Evolutionary conservation across 2,888 invertebrate genomes (phyloP).

Genomic region (Euproctis similis): DNA sequence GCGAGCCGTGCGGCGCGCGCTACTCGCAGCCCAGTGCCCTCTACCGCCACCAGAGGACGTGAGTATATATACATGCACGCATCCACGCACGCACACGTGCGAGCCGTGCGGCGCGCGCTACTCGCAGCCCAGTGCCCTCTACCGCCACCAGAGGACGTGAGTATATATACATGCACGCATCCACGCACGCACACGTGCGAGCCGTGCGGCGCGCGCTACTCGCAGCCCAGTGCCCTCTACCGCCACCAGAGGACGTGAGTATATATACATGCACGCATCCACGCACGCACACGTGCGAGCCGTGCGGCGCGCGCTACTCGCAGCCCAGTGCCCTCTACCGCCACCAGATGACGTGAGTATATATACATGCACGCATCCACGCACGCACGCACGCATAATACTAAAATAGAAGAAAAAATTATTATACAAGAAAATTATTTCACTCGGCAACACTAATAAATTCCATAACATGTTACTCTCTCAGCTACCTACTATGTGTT

Average conservation of each 20-base stretch:
- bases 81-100: slow-evolving; percentile 48
- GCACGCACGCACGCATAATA: slow-evolving; percentile 41
- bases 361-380: slow-evolving; percentile 25
- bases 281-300: slow-evolving; percentile 36
- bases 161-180: too few relatives aligned
- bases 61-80: slow-evolving; percentile 2
- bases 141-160: slow-evolving; percentile 6
- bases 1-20: slow-evolving; percentile 50
- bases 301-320: slow-evolving; percentile 68
- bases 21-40: slow-evolving; percentile 72
- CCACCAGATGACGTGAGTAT: slow-evolving; percentile 5
- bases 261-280: slow-evolving; percentile 16
- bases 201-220: slow-evolving; percentile 66
- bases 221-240: slow-evolving; percentile 62
- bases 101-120: slow-evolving; percentile 61
- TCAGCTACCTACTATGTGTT: too few relatives aligned
- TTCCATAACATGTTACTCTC: too few relatives aligned
- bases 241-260: slow-evolving; percentile 6
- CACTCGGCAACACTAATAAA: too few relatives aligned
- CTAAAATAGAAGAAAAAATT: too few relatives aligned
- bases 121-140: slow-evolving; percentile 65
- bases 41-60: slow-evolving; percentile 6
- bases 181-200: slow-evolving; percentile 40
- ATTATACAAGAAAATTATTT: too few relatives aligned
- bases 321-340: slow-evolving; percentile 60